Evolutionary conservation across 2,113 vertebrate species (phyloP).

Genomic region (Anseranas semipalmata): DNA sequence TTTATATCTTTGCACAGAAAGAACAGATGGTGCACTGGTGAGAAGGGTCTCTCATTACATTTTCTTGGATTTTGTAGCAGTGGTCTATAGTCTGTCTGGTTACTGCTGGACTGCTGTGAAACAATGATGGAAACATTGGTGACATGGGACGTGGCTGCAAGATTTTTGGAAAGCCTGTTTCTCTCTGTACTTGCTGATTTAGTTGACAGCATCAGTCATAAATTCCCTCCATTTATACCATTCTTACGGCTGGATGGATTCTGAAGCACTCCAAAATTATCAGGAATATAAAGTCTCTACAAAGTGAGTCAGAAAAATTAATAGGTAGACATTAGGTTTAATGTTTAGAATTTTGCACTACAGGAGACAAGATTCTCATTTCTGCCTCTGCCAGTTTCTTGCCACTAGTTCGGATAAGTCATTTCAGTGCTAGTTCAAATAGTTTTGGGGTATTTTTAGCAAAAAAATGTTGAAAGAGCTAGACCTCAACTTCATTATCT

Average conservation of each 20-base stretch:
- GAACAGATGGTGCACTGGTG: slow-evolving; percentile 52
- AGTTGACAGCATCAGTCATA: not conserved
- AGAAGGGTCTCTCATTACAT: not conserved
- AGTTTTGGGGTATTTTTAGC: not conserved
- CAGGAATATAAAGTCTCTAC: not conserved
- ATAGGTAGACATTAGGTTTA: not conserved
- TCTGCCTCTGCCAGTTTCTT: not conserved
- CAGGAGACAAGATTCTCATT: not conserved
- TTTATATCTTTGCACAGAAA: not conserved
- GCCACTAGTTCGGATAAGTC: not conserved
- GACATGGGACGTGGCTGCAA: not conserved
- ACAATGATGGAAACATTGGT: not conserved
- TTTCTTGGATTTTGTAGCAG: not conserved
- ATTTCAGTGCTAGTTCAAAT: not conserved
- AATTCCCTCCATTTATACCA: not conserved
- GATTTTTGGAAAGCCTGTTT: not conserved
- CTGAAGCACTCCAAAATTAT: not conserved
- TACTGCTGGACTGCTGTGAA: not conserved
- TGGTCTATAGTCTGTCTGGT: not conserved
- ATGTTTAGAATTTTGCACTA: not conserved
- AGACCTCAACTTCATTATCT: not conserved
- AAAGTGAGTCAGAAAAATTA: not conserved
- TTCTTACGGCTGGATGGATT: not conserved
- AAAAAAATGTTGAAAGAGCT: not conserved
- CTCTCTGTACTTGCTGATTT: not conserved